phyloP scores from a whole-genome alignment of 2,113 vertebrate species.

The Brevimyrus niger region DNA sequence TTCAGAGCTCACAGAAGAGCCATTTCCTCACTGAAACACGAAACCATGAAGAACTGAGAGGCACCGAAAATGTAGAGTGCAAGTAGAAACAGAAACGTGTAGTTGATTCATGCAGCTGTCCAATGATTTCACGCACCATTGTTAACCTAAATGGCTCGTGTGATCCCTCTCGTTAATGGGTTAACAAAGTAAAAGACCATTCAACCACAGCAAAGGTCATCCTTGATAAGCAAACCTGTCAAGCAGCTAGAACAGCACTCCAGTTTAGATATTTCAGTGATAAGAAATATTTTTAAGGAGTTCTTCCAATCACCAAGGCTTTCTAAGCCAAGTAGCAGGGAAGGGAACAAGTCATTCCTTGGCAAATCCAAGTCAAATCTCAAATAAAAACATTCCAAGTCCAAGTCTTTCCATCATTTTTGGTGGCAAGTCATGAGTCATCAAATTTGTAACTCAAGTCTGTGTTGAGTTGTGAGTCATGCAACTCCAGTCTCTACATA shows the following conservation, averaged over 20 bases:
- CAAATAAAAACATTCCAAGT: background rate
- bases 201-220: background rate
- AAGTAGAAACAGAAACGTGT: background rate
- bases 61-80: background rate
- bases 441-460: background rate
- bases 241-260: background rate
- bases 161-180: background rate
- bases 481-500: background rate
- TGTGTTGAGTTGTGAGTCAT: background rate
- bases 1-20: background rate
- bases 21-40: background rate
- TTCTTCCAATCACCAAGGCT: background rate
- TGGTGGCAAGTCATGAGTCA: background rate
- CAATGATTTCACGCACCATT: background rate
- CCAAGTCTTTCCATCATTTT: background rate
- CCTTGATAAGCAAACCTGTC: background rate
- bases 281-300: background rate
- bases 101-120: background rate
- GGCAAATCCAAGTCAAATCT: background rate
- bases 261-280: background rate
- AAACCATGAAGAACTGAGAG: background rate
- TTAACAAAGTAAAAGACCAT: background rate
- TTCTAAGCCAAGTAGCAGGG: background rate
- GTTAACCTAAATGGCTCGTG: background rate
- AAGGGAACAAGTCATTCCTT: background rate